These are phyloP conservation scores for Magallana nippona DNA, from an alignment of 2,888 invertebrate species.

Conservation along the genomic window DNA sequence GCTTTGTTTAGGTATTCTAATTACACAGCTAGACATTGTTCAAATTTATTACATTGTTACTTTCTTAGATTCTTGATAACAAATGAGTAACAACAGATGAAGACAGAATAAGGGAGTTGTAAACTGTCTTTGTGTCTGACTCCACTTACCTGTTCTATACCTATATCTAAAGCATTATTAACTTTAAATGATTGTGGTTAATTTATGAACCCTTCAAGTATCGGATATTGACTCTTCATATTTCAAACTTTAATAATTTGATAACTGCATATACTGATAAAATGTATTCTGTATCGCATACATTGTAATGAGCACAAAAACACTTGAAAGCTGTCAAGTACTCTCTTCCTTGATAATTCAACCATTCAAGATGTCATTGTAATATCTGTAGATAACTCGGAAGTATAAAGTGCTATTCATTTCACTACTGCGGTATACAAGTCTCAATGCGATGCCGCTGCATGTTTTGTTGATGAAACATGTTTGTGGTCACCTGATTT, in stretches of 20 bases:
- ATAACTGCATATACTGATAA: background rate
- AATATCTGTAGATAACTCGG: background rate
- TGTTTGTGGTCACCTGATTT: constrained; percentile 7
- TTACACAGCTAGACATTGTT: background rate
- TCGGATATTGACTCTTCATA: constrained; percentile 29
- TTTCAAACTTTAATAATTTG: constrained; percentile 13
- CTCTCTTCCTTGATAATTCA: constrained; percentile 1
- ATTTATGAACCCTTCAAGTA: background rate
- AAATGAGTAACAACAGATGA: background rate
- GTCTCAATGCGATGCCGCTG: background rate
- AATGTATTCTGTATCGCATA: background rate
- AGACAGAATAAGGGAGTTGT: background rate
- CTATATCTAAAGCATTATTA: background rate
- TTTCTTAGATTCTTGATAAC: background rate
- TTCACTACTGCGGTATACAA: background rate
- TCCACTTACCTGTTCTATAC: background rate
- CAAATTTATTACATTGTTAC: constrained; percentile 14
- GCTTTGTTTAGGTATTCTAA: background rate
- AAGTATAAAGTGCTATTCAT: background rate
- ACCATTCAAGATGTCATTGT: background rate
- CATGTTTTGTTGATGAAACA: constrained; percentile 23
- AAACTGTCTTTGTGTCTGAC: background rate
- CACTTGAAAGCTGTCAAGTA: constrained; percentile 15
- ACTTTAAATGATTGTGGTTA: background rate
- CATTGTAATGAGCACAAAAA: constrained; percentile 2